Evolutionary conservation across 2,888 invertebrate species (phyloP).

Genomic region (Eilema caniola): DNA sequence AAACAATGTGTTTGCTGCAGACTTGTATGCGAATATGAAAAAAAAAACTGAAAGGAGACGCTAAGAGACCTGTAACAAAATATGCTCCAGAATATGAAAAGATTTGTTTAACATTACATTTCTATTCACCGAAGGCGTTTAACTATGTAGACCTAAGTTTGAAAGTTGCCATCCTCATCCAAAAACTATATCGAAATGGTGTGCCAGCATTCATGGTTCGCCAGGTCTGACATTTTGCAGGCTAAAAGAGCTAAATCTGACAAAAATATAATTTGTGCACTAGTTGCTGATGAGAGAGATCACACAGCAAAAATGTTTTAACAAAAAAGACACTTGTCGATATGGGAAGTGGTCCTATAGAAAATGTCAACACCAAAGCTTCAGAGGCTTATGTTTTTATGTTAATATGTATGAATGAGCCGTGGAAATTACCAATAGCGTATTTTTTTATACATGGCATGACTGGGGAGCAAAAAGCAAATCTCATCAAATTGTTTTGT

Average conservation of each 20-base stretch:
- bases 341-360: slow-evolving; percentile 26
- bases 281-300: slow-evolving; percentile 46
- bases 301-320: slow-evolving; percentile 39
- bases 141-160: slow-evolving; percentile 42
- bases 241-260: slow-evolving; percentile 30
- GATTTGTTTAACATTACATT: slow-evolving; percentile 22
- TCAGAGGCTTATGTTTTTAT: slow-evolving; percentile 25
- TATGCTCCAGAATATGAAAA: slow-evolving; percentile 38
- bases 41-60: slow-evolving; percentile 30
- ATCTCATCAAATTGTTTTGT: slow-evolving; percentile 20
- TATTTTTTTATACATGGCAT: slow-evolving; percentile 27
- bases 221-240: slow-evolving; percentile 40
- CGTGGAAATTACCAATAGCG: slow-evolving; percentile 27
- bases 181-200: slow-evolving; percentile 42
- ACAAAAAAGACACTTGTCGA: slow-evolving; percentile 29
- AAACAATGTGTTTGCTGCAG: slow-evolving; percentile 37
- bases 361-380: slow-evolving; percentile 24
- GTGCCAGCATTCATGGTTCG: slow-evolving; percentile 32
- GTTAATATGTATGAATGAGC: slow-evolving; percentile 22
- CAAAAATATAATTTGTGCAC: slow-evolving; percentile 33
- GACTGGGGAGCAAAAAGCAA: slow-evolving; percentile 21
- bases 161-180: slow-evolving; percentile 45
- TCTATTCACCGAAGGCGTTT: slow-evolving; percentile 8
- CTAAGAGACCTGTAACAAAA: slow-evolving; percentile 23
- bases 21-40: slow-evolving; percentile 30